phyloP scores from a whole-genome alignment of 2,888 invertebrate species.

The Acrocyrtus sp. region DNA sequence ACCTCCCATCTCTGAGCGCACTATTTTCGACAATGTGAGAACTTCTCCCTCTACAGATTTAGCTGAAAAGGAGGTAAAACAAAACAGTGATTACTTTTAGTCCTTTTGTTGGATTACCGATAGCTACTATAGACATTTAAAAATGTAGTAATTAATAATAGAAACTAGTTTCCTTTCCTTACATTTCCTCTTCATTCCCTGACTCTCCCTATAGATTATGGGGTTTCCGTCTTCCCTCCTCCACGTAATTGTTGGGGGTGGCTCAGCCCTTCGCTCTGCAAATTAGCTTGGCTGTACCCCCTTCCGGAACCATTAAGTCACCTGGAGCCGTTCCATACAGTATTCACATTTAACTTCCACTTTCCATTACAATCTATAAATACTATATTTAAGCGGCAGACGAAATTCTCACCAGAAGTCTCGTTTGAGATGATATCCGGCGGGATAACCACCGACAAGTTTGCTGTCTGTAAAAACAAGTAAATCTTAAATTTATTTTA shows the following conservation, averaged over 20 bases:
- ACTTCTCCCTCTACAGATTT: constrained; percentile 81
- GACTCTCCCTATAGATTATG: constrained; percentile 80
- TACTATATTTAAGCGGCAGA: neutral
- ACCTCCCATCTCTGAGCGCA: constrained; percentile 76
- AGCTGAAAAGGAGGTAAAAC: constrained; percentile 68
- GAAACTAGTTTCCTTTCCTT: constrained; percentile 63
- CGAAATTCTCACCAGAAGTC: constrained; percentile 74
- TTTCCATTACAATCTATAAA: neutral
- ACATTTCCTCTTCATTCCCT: constrained; percentile 81
- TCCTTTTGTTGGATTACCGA: too few species aligned
- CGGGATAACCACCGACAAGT: constrained; percentile 89
- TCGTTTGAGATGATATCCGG: constrained; percentile 91
- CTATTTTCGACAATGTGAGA: constrained; percentile 84
- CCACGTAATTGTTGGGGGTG: constrained; percentile 74
- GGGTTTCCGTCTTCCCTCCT: constrained; percentile 86
- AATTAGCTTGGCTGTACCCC: constrained; percentile 83
- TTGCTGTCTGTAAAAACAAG: constrained; percentile 75
- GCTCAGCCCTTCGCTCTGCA: constrained; percentile 88
- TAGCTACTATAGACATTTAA: too few species aligned
- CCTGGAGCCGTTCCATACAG: constrained; percentile 70
- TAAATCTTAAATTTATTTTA: neutral
- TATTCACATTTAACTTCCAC: neutral
- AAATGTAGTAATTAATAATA: neutral
- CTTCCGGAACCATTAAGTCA: constrained; percentile 95
- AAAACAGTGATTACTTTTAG: too few species aligned